Conservation (phyloP, 53 echinoderm and acorn worm genomes). For the Echinometra lucunter region DNA sequence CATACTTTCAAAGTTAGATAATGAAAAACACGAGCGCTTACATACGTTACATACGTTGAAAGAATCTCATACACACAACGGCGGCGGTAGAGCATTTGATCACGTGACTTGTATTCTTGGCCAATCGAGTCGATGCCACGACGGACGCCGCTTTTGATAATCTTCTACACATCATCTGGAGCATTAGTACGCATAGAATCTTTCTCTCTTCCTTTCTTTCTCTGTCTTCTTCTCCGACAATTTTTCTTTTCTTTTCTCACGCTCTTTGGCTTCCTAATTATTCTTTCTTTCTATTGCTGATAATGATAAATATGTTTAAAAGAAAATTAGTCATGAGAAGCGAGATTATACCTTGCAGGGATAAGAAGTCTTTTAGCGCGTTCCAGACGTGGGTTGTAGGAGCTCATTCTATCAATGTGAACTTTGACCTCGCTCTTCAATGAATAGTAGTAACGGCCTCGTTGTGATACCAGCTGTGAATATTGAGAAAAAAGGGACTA, state of each 20-base stretch:
- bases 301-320: too few species aligned
- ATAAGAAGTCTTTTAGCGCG: conserved; percentile 74
- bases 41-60: background rate
- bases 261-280: too few species aligned
- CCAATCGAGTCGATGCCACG: background rate
- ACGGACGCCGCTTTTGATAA: background rate
- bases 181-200: too few species aligned
- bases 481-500: background rate
- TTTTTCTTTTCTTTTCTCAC: too few species aligned
- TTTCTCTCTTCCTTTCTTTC: background rate
- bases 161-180: too few species aligned
- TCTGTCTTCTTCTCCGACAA: background rate
- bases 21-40: background rate
- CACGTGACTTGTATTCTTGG: background rate
- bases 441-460: conserved; percentile 78
- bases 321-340: too few species aligned
- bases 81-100: background rate
- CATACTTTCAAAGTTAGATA: background rate
- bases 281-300: too few species aligned
- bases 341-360: conserved; percentile 51
- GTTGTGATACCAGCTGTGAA: conserved; percentile 69
- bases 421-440: conserved; percentile 75
- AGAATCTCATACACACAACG: background rate
- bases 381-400: conserved; percentile 75
- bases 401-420: conserved; percentile 73